phyloP scores from a whole-genome alignment of 2,888 invertebrate species.

The Drosophila nigricruria region DNA sequence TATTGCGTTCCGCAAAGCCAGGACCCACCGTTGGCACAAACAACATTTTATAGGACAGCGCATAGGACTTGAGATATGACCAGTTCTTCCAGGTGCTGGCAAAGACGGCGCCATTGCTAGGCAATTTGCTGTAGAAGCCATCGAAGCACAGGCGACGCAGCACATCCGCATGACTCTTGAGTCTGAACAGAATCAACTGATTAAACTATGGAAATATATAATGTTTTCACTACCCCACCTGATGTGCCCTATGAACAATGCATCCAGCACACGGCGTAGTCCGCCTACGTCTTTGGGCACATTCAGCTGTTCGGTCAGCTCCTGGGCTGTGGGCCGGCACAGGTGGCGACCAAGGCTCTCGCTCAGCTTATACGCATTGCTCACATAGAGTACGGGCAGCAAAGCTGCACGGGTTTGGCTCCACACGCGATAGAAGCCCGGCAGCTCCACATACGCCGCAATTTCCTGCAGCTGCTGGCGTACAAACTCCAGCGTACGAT shows the following conservation, averaged over 20 bases:
- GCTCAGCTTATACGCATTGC: slow-evolving; percentile 88
- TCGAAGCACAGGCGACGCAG: slow-evolving; percentile 87
- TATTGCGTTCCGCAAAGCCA: slow-evolving; percentile 89
- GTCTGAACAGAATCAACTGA: slow-evolving; percentile 53
- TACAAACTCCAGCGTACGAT: slow-evolving; percentile 86
- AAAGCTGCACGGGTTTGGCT: slow-evolving; percentile 77
- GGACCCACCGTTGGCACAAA: slow-evolving; percentile 90
- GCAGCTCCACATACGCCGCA: slow-evolving; percentile 53
- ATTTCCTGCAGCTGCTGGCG: slow-evolving; percentile 85
- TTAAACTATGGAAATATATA: not conserved
- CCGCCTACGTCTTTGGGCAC: slow-evolving; percentile 81
- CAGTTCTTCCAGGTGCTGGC: slow-evolving; percentile 89
- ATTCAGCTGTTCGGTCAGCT: not conserved
- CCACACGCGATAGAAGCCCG: slow-evolving; percentile 83
- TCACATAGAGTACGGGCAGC: slow-evolving; percentile 88
- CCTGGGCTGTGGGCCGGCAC: slow-evolving; percentile 52
- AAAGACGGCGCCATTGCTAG: slow-evolving; percentile 88
- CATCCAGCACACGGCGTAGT: slow-evolving; percentile 86
- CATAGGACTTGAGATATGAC: slow-evolving; percentile 87
- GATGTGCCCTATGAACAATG: slow-evolving; percentile 87
- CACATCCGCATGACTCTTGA: slow-evolving; percentile 86
- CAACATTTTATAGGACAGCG: slow-evolving; percentile 87
- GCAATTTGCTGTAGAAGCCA: slow-evolving; percentile 89
- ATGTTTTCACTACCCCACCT: slow-evolving; percentile 71
- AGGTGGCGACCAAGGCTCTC: slow-evolving; percentile 78